Evolutionary conservation across 2,113 vertebrate genomes (phyloP), one percentile per base, ranked within the genome.

Genomic region (Rhegmatorhina hoffmannsi): DNA sequence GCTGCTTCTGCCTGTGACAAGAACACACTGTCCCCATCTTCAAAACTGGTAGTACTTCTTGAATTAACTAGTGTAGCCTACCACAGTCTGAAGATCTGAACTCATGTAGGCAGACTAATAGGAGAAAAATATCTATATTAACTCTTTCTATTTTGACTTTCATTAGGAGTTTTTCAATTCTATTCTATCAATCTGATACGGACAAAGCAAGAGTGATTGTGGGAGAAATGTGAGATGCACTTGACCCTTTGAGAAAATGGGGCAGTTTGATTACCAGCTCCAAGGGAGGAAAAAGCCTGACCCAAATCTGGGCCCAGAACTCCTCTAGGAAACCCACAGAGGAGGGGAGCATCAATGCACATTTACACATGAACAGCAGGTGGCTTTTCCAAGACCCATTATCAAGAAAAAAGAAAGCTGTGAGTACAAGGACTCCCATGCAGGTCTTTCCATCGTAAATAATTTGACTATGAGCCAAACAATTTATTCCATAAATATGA

Each of bases 21-120:
- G 97, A 92, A 96, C 97, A 97, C 14, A 2, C 59, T 88, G 97
- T 96, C 63, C 94, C 72, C 53, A 43, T 63, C 92, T 90, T 80
- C 80, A 72, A 95, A 96, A 84, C 12, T 55, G 85, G 82, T 1
- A 93, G 13, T 9, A 11, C 85, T 94, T 52, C 76, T 90, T 49
- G 73, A 94, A 66, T 83, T 95, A 83, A 80, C 31, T 55, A 90
- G 64, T 23, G 21, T 44, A 70, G 68, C 59, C 82, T 80, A 40
- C 49, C 24, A 6, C 2, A 72, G 72, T 34, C 69, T 84, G 76
- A 90, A 56, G 84, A 78, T 46, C 24, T 87, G 77, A 90, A 93
- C 28, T 84, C 49, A 21, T 7, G 31, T 20, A 74, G 81, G 16
- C 20, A 87, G 66, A 28, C 13, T 87, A 75, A 40, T 2, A 79